Percentiles rank a stretch among this genome's conserved stretches.
Conservation (phyloP, 2,888 invertebrate genomes). For the Drosophila anomalipes region DNA sequence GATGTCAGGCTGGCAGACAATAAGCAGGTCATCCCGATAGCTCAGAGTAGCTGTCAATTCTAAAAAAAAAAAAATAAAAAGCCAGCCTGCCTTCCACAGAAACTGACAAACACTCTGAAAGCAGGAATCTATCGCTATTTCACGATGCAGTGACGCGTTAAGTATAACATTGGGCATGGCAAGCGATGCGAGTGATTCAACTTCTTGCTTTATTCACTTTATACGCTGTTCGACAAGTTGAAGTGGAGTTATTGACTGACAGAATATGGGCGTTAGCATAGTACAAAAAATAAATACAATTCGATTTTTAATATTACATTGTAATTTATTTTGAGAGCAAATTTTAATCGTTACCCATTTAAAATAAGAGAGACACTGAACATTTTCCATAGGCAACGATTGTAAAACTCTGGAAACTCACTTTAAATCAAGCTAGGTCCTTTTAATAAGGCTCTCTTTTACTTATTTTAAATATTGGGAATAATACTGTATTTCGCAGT, state of each 20-base stretch:
- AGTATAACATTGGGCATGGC: conserved; percentile 26
- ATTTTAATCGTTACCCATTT: neutral
- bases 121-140: neutral
- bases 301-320: too few relatives aligned
- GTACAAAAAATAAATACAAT: neutral
- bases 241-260: neutral
- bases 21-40: conserved; percentile 19
- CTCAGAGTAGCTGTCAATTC: conserved; percentile 1
- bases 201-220: conserved; percentile 5
- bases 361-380: neutral
- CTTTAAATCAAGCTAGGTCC: neutral
- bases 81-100: neutral
- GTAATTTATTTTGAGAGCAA: neutral
- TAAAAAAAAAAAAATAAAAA: neutral
- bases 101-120: conserved; percentile 2
- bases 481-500: neutral
- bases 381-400: neutral
- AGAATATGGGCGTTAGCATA: neutral
- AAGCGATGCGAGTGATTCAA: conserved; percentile 49
- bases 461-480: neutral
- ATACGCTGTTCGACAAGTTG: neutral
- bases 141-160: conserved; percentile 42
- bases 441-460: neutral
- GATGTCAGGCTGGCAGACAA: conserved; percentile 6
- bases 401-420: neutral